These are phyloP conservation scores for Ctenopoma kingsleyae DNA, from an alignment of 2,797 vertebrate species.

Conservation along the genomic window DNA sequence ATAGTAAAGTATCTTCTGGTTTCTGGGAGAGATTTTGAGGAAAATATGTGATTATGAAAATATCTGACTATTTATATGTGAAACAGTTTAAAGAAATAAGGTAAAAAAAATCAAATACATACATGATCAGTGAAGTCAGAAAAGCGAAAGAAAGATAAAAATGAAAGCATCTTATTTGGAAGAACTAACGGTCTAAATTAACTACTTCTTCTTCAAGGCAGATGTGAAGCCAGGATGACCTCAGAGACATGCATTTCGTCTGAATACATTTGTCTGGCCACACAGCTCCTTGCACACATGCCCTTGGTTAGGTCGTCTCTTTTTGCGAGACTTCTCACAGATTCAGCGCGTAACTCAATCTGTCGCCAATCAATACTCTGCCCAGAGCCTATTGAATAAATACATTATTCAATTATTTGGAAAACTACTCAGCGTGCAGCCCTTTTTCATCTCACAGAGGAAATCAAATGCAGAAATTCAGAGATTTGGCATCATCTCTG, in stretches of 20 bases:
- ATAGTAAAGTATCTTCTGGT: no score
- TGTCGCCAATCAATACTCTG: slow-evolving; percentile 79
- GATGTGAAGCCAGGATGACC: slow-evolving; percentile 65
- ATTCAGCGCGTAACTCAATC: slow-evolving; percentile 76
- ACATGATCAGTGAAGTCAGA: neutral
- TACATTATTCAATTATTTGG: slow-evolving; percentile 81
- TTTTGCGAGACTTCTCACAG: slow-evolving; percentile 71
- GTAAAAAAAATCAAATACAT: neutral
- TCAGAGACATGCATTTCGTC: slow-evolving; percentile 63
- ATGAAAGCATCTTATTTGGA: slow-evolving; percentile 16
- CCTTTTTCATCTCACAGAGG: slow-evolving; percentile 36
- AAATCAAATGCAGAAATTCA: slow-evolving; percentile 47
- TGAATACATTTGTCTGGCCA: slow-evolving; percentile 72
- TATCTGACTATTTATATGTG: neutral
- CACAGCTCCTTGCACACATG: slow-evolving; percentile 76
- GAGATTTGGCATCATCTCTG: slow-evolving; percentile 27
- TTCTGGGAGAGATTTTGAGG: neutral
- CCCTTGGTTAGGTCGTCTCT: slow-evolving; percentile 77
- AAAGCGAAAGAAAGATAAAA: slow-evolving; percentile 7
- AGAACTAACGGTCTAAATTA: slow-evolving; percentile 39
- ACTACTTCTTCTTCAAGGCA: slow-evolving; percentile 62
- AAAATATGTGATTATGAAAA: neutral
- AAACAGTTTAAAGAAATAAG: neutral
- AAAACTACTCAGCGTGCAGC: slow-evolving; percentile 36
- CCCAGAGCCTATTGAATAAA: slow-evolving; percentile 79